A percentile compares a stretch with the other conserved stretches of the same genome.
Conservation (phyloP, 1,140 invertebrate genomes). For the Drosophila sulfurigaster region DNA sequence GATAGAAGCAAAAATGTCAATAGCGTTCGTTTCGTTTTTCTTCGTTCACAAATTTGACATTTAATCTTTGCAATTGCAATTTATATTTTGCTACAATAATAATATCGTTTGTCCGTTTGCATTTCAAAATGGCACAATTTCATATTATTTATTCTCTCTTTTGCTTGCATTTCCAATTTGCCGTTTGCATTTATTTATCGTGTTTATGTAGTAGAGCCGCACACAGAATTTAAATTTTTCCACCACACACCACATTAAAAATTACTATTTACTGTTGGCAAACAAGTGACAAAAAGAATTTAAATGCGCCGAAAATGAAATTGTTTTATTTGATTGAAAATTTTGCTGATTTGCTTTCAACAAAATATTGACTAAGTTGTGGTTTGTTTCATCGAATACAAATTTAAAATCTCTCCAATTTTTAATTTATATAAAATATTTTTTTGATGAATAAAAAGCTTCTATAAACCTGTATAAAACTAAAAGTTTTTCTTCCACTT, state of each 20-base stretch:
- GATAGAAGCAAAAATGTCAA: constrained; percentile 3
- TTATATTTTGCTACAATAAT: background rate
- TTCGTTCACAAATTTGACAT: background rate
- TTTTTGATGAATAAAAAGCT: too few species aligned
- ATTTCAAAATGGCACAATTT: background rate
- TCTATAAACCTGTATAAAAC: too few species aligned
- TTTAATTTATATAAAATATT: too few species aligned
- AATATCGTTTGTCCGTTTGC: constrained; percentile 4
- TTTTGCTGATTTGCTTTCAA: background rate
- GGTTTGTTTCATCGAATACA: background rate
- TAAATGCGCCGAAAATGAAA: background rate
- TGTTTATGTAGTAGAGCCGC: background rate
- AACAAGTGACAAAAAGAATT: constrained; percentile 7
- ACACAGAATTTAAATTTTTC: background rate
- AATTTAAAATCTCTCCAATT: background rate
- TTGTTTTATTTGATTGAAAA: constrained; percentile 2
- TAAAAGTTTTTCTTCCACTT: background rate
- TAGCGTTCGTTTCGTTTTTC: background rate
- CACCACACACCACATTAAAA: constrained; percentile 2
- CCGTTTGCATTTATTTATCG: constrained; percentile 3
- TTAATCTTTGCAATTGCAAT: constrained; percentile 14
- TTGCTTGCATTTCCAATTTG: constrained; percentile 7
- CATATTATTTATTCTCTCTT: constrained; percentile 11
- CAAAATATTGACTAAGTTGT: background rate
- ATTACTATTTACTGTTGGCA: constrained; percentile 7